Evolutionary conservation across 2,797 vertebrate genomes (phyloP).

Genomic region (Argyrosomus regius): DNA sequence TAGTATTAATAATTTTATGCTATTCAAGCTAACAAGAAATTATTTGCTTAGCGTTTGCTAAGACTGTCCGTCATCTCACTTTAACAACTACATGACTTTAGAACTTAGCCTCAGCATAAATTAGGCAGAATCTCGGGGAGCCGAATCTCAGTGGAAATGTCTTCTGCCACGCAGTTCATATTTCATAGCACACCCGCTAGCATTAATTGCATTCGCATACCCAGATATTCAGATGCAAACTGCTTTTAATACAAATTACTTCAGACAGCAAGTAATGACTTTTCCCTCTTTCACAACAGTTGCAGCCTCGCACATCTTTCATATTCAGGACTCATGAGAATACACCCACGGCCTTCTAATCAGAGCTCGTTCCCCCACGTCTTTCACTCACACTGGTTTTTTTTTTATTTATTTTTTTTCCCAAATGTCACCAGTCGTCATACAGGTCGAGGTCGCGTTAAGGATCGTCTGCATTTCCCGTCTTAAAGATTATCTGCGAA

Average conservation of each 20-base stretch:
- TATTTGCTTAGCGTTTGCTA: slow-evolving; percentile 65
- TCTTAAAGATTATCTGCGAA: slow-evolving; percentile 47
- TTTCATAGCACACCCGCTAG: slow-evolving; percentile 74
- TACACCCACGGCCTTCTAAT: slow-evolving; percentile 76
- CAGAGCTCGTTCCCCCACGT: slow-evolving; percentile 55
- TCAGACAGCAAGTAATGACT: slow-evolving; percentile 81
- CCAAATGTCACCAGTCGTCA: slow-evolving; percentile 67
- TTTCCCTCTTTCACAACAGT: slow-evolving; percentile 74
- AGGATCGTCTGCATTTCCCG: slow-evolving; percentile 35
- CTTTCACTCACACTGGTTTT: slow-evolving; percentile 40
- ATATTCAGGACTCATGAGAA: slow-evolving; percentile 72
- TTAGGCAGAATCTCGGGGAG: slow-evolving; percentile 51
- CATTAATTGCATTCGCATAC: slow-evolving; percentile 79
- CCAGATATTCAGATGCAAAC: slow-evolving; percentile 76
- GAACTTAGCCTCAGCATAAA: slow-evolving; percentile 64
- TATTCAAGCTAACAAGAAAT: slow-evolving; percentile 61
- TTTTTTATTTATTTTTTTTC: slow-evolving; percentile 26
- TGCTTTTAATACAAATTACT: slow-evolving; percentile 83
- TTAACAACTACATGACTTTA: slow-evolving; percentile 74
- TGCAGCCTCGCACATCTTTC: slow-evolving; percentile 73
- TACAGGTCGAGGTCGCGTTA: slow-evolving; percentile 46
- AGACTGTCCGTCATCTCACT: slow-evolving; percentile 65
- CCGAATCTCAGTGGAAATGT: slow-evolving; percentile 67
- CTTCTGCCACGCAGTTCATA: slow-evolving; percentile 75
- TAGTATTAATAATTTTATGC: slow-evolving; percentile 53